Conservation (phyloP, 2,113 vertebrate species). For the Ellobius talpinus region DNA sequence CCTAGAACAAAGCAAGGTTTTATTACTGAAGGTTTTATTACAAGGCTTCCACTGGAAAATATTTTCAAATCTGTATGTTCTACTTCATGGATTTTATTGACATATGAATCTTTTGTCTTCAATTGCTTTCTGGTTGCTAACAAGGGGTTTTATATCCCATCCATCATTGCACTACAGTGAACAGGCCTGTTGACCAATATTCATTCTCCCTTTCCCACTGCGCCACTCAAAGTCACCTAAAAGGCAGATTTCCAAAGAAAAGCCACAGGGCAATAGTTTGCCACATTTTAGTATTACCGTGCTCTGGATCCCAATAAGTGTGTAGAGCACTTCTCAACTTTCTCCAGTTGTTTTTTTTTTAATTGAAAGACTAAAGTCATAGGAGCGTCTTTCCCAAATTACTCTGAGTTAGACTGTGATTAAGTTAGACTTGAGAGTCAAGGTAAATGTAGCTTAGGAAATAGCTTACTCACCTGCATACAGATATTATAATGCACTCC, state of each 20-base stretch:
- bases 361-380: constrained; percentile 36
- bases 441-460: background rate
- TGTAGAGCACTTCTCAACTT: background rate
- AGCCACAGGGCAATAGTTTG: background rate
- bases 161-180: background rate
- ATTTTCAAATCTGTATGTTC: constrained; percentile 48
- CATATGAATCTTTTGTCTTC: background rate
- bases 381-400: background rate
- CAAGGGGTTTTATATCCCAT: constrained; percentile 14
- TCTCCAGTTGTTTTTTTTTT: background rate
- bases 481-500: background rate
- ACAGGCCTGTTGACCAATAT: background rate
- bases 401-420: background rate
- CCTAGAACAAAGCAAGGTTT: background rate
- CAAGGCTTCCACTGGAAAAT: background rate
- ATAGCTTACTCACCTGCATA: background rate
- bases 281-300: background rate
- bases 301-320: background rate
- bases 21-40: constrained; percentile 26
- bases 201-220: background rate
- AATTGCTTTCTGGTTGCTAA: background rate
- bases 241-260: constrained; percentile 7
- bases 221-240: constrained; percentile 19
- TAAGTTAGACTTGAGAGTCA: background rate
- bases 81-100: background rate